These are phyloP conservation scores for Syngnathus floridae DNA, from an alignment of 2,113 vertebrate genomes.

Conservation along the genomic window DNA sequence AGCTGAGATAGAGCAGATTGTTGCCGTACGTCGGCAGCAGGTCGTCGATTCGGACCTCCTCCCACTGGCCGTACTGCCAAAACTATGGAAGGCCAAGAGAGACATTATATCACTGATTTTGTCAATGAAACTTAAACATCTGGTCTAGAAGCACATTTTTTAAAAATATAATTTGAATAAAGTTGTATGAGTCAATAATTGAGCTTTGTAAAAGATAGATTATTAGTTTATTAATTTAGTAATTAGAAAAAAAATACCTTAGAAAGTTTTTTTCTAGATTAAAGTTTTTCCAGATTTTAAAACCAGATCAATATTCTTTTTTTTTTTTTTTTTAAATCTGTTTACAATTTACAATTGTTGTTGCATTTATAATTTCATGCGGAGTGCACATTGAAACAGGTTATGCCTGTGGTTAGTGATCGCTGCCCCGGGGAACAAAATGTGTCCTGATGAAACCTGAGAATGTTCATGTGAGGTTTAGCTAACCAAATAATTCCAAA, in stretches of 20 bases:
- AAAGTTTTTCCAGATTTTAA: no score
- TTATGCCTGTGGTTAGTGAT: not conserved
- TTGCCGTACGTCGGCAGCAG: slow-evolving; percentile 55
- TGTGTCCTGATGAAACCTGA: not conserved
- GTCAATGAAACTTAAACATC: not conserved
- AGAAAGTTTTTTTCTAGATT: no score
- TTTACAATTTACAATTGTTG: not conserved
- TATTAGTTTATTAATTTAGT: no score
- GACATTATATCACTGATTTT: not conserved
- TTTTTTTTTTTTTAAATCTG: no score
- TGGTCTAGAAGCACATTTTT: no score
- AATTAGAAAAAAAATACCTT: no score
- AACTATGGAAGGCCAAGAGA: slow-evolving; percentile 47
- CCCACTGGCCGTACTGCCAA: slow-evolving; percentile 73
- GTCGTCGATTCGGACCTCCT: slow-evolving; percentile 67
- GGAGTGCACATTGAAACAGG: not conserved
- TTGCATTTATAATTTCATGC: not conserved
- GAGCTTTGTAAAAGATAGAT: not conserved
- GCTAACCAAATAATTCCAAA: not conserved
- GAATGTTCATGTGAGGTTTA: not conserved
- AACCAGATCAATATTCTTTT: no score
- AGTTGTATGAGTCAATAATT: not conserved
- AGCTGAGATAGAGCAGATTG: slow-evolving; percentile 60
- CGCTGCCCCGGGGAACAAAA: not conserved
- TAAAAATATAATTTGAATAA: not conserved